Base-by-base conservation (phyloP, 2,888 invertebrate genomes). In the Megalurothrips usitatus region DNA sequence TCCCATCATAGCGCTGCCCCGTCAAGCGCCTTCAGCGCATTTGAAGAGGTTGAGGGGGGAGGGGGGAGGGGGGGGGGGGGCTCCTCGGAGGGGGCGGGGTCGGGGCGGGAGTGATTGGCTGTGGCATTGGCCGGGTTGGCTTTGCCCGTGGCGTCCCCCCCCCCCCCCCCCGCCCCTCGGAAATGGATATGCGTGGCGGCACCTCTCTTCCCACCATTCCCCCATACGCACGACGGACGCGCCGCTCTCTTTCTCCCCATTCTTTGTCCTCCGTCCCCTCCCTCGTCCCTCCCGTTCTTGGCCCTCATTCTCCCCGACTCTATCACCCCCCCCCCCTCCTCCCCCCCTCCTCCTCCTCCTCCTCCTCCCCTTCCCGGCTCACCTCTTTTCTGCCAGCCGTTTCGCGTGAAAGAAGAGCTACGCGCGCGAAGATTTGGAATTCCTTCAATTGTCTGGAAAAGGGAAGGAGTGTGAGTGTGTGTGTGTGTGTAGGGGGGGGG, bases 341-440 rank as follows among this genome's bases (percentile, higher is more conserved):
- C 14, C 14, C 1, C 8, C 14, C 52, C 52, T 12, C 52, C 52
- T 17, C 52, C 14, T 12, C 3, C 52, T 17, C 52, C 4, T 6
- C 12, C 14, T 17, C 58, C 58, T 17, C 58, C 11, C 14, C 58
- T 14, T 17, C 6, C 58, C 58, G 58, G n/a, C 58, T 58, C 58
- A n/a, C 58, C 34, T 43, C 34, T 43, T 58, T 58, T 58, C 58
- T 58, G 58, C 58, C 58, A 58, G 58, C 58, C 58, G 58, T 58
- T 58, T 58, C 58, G n/a, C 58, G 23, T 26, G 68, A 75, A 75
- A 75, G 68, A 75, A 75, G 68, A 75, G 58, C 58, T 58, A n/a
- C 58, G 58, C 58, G 58, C 58, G 58, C 12, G 58, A 75, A 75
- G 68, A 75, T 75, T 75, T 26, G 68, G 68, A 75, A 75, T 75